Conservation (phyloP, 2,113 vertebrate species). For the Odocoileus virginianus region DNA sequence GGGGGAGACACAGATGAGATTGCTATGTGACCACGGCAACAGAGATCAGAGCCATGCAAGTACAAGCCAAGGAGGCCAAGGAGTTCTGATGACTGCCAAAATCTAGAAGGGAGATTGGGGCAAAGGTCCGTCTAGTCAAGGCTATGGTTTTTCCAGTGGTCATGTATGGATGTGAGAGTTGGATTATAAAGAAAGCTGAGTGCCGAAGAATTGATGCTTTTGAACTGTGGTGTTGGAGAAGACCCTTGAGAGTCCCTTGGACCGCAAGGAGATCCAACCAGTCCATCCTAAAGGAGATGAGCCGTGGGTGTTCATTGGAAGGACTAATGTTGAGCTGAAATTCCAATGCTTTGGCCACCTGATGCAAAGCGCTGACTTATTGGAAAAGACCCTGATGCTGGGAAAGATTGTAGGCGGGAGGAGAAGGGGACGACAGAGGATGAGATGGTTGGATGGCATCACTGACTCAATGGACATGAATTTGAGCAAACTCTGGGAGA, state of each 20-base stretch:
- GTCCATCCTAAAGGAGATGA: neutral
- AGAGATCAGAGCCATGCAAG: neutral
- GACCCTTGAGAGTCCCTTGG: neutral
- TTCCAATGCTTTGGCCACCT: neutral
- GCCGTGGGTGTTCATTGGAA: too few relatives aligned
- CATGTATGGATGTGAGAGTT: neutral
- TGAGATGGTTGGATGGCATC: neutral
- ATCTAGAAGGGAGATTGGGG: neutral
- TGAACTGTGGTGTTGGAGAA: neutral
- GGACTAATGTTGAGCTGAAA: neutral
- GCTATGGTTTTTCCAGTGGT: neutral
- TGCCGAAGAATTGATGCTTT: neutral
- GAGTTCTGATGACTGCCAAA: too few relatives aligned
- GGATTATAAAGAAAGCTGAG: neutral
- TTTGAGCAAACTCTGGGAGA: neutral
- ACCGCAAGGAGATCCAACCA: neutral
- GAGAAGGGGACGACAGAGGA: neutral
- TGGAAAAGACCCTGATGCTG: neutral
- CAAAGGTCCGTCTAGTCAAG: neutral
- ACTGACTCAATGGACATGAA: neutral
- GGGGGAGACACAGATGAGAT: neutral
- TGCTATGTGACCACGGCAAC: neutral
- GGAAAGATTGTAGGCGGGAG: neutral
- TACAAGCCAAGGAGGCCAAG: neutral
- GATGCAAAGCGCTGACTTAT: neutral